phyloP scores from a whole-genome alignment of 1,140 invertebrate species.

The Eciton burchellii region DNA sequence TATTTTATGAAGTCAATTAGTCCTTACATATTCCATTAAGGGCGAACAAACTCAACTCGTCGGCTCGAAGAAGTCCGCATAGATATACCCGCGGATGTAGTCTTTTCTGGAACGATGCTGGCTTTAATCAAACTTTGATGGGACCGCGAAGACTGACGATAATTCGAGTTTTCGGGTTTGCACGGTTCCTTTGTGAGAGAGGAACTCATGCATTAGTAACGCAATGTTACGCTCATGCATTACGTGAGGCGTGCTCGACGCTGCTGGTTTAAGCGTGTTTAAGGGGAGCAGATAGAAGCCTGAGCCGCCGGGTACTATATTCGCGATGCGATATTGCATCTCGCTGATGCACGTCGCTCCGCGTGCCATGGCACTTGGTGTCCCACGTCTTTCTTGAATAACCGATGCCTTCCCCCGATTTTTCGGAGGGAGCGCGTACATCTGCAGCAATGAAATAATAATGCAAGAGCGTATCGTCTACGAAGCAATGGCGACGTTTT shows the following conservation, averaged over 20 bases:
- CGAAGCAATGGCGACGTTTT: neutral
- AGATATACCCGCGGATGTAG: neutral
- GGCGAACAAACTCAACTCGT: neutral
- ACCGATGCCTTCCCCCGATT: conserved; percentile 23
- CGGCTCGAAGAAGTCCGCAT: neutral
- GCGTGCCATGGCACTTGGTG: conserved; percentile 11
- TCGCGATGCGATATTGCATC: conserved; percentile 38
- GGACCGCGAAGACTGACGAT: conserved; percentile 3
- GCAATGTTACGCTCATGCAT: conserved; percentile 48
- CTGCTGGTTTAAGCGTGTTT: conserved; percentile 40
- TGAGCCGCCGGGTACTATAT: conserved; percentile 5
- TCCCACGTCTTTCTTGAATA: conserved; percentile 6
- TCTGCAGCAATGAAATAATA: neutral
- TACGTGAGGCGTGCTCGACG: conserved; percentile 43
- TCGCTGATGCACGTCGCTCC: conserved; percentile 6
- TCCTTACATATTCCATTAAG: neutral
- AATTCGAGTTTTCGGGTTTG: conserved; percentile 44
- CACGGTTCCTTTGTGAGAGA: neutral
- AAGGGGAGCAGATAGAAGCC: conserved; percentile 39
- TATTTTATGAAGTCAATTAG: no score
- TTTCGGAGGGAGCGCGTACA: neutral
- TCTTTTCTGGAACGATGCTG: neutral
- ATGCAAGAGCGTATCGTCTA: neutral
- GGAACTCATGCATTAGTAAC: conserved; percentile 53
- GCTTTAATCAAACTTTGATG: conserved; percentile 17